Base-by-base conservation (phyloP, 2,113 vertebrate species). In the Paramisgurnus dabryanus region DNA sequence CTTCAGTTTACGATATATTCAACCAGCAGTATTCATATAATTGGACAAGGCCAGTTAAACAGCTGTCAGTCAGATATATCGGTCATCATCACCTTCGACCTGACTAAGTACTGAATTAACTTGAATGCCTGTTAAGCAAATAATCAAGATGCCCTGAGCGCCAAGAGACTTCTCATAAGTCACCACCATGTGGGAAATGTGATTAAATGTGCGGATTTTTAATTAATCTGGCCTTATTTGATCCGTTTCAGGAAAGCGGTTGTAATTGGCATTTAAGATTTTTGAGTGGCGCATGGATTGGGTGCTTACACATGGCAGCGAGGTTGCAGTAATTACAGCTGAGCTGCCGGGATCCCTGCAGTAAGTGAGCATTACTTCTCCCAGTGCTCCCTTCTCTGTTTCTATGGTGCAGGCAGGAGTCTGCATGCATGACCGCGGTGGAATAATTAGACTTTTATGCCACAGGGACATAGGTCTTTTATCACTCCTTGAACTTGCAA, bases 181-280 rank as follows among this genome's bases (percentile, higher is more conserved):
- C 88, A 88, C 81, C 65, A 85, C 4, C 67, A 80, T 67, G 82
- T 85, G 85, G 85, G 83, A 84, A 89, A 89, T 87, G 87, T 89
- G 87, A 91, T 91, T 91, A 91, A 22, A 87, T 83, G 80, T 80
- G 83, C 86, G 89, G 88, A 76, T 87, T 85, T 89, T 86, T 92
- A 91, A 92, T 92, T 89, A 92, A 91, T 88, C 57, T 81, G 68
- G 58, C 66, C 72, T 78, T 74, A 58, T 47, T 70, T 47, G 68
- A 80, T 65, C 78, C 57, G 67, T 58, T 83, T 84, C 83, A 85
- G 85, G 80, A 84, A 90, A 88, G 86, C 80, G 77, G 86, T 83
- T 83, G 85, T 87, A 87, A 86, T 81, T 85, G 81, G 67, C 76
- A 83, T 84, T 87, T 79, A 85, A 81, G 86, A 85, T 86, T 57